These are phyloP conservation scores for Caranx melampygus DNA, from an alignment of 2,113 vertebrate genomes.

Conservation along the genomic window DNA sequence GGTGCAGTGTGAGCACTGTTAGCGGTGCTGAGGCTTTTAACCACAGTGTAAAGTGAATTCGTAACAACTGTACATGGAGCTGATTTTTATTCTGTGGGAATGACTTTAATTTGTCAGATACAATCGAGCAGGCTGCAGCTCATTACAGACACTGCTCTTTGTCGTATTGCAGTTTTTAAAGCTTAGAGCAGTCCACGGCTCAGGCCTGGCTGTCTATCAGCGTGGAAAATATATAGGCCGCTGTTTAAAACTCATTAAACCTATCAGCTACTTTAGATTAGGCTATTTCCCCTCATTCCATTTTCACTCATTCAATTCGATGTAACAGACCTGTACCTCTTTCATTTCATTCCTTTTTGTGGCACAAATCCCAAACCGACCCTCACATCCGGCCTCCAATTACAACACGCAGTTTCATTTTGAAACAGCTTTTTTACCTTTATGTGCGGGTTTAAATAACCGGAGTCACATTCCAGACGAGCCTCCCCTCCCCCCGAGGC, in stretches of 20 bases:
- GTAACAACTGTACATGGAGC: not conserved
- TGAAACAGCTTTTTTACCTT: constrained; percentile 65
- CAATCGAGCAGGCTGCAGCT: not conserved
- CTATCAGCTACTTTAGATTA: not conserved
- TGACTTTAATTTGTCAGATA: not conserved
- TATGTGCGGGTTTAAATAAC: constrained; percentile 71
- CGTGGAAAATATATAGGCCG: not conserved
- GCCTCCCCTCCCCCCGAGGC: not conserved
- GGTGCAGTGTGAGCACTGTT: not conserved
- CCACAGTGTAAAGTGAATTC: not conserved
- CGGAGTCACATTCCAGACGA: constrained; percentile 38
- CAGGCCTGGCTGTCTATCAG: no score
- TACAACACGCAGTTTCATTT: constrained; percentile 56
- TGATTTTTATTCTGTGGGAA: not conserved
- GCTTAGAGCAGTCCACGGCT: not conserved
- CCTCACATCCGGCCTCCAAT: constrained; percentile 38
- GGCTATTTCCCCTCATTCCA: not conserved
- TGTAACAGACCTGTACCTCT: not conserved
- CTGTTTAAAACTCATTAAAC: not conserved
- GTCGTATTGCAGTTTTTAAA: not conserved
- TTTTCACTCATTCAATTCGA: not conserved
- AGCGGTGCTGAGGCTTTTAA: not conserved
- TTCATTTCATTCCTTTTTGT: not conserved
- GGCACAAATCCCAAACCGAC: constrained; percentile 35
- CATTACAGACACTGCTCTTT: not conserved